These are phyloP conservation scores for Pagetopsis macropterus DNA, from an alignment of 2,797 vertebrate species.

Conservation along the genomic window DNA sequence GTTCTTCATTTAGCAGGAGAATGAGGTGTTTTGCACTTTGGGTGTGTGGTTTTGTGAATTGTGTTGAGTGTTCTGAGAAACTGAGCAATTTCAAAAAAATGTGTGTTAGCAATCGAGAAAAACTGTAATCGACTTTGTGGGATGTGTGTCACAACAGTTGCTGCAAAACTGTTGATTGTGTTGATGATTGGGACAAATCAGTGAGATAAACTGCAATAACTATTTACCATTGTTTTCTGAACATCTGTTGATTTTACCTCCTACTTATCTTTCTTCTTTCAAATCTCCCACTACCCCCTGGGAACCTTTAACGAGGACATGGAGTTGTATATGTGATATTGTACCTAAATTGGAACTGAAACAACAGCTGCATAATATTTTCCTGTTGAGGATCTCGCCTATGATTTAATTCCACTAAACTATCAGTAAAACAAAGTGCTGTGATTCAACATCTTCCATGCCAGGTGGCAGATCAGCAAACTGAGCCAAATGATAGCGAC, in stretches of 20 bases:
- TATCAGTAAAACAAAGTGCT: constrained; percentile 14
- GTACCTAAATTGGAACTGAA: constrained; percentile 27
- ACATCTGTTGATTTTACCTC: not conserved
- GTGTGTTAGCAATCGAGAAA: too few relatives aligned
- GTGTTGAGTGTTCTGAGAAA: too few relatives aligned
- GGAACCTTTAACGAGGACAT: constrained; percentile 11
- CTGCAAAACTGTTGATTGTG: constrained; percentile 1
- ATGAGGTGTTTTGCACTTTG: too few relatives aligned
- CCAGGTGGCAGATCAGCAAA: constrained; percentile 22
- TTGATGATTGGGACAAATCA: not conserved
- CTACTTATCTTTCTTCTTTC: too few relatives aligned
- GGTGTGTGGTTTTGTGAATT: too few relatives aligned
- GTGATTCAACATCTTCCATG: constrained; percentile 35
- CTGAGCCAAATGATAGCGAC: constrained; percentile 27
- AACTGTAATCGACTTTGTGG: not conserved
- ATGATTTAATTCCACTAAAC: constrained; percentile 36
- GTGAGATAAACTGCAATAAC: not conserved
- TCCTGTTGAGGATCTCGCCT: not conserved
- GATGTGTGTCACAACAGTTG: constrained; percentile 6
- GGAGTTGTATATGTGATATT: constrained; percentile 19
- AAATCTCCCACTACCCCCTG: not conserved
- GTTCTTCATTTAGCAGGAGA: too few relatives aligned
- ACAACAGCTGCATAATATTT: constrained; percentile 23
- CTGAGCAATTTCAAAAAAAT: too few relatives aligned
- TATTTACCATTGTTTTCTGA: not conserved